phyloP scores from a whole-genome alignment of 1,140 invertebrate genomes.

The Diabrotica undecimpunctata region DNA sequence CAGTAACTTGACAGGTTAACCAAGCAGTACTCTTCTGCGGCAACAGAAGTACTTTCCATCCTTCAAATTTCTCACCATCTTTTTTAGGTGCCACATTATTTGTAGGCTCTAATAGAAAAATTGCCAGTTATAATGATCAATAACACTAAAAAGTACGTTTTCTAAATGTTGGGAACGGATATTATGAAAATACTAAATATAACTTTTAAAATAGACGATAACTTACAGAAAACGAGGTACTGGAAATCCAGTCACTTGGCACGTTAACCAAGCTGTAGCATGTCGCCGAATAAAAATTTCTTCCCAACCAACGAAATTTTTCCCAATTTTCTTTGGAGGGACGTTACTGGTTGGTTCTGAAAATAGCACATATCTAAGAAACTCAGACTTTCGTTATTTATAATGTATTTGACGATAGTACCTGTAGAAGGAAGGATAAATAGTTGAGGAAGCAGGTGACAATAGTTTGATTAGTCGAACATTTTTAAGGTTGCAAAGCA shows the following conservation, averaged over 20 bases:
- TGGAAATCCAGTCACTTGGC: conserved; percentile 64
- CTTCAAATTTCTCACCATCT: conserved; percentile 62
- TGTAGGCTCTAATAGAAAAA: conserved; percentile 50
- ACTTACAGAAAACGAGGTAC: conserved; percentile 63
- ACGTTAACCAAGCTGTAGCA: conserved; percentile 58
- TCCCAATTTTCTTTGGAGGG: conserved; percentile 57
- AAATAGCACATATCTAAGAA: conserved; percentile 45
- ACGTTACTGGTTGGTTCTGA: conserved; percentile 52
- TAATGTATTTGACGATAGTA: conserved; percentile 47
- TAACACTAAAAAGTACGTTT: neutral
- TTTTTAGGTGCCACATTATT: conserved; percentile 55
- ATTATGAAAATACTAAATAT: neutral
- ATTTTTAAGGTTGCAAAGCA: no score
- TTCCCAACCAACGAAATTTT: conserved; percentile 64
- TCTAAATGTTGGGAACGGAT: neutral
- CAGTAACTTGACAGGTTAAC: conserved; percentile 64
- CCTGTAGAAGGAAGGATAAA: no score
- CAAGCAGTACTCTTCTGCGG: conserved; percentile 55
- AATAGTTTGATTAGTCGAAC: no score
- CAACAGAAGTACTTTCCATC: conserved; percentile 64
- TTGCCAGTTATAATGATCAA: neutral
- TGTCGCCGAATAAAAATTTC: conserved; percentile 59
- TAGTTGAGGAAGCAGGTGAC: no score
- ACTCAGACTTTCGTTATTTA: conserved; percentile 64
- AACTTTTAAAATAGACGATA: conserved; percentile 13